These are phyloP conservation scores for Pycnonotus jocosus DNA, from an alignment of 2,113 vertebrate species.

Conservation along the genomic window DNA sequence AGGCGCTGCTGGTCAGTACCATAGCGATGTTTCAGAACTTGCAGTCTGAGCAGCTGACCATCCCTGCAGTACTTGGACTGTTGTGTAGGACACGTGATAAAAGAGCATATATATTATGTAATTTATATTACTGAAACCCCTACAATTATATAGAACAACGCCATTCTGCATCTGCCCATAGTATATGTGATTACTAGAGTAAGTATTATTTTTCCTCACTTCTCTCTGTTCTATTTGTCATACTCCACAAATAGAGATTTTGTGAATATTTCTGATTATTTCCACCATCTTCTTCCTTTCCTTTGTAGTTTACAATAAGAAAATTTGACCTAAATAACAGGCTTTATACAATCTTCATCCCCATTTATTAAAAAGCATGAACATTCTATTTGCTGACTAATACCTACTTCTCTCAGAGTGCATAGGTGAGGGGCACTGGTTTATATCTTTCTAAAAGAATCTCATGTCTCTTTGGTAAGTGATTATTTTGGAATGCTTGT, in stretches of 20 bases:
- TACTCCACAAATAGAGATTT: background rate
- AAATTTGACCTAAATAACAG: background rate
- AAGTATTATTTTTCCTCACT: background rate
- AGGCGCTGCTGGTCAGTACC: background rate
- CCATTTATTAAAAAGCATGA: background rate
- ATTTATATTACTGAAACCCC: background rate
- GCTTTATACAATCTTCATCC: background rate
- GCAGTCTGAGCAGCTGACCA: background rate
- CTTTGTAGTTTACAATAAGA: background rate
- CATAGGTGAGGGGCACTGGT: background rate
- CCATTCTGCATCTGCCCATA: background rate
- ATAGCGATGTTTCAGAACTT: background rate
- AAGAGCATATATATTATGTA: background rate
- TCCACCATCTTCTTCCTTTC: background rate
- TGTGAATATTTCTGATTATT: background rate
- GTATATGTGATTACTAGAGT: background rate
- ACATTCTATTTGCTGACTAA: background rate
- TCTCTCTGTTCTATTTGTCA: background rate
- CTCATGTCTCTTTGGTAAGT: background rate
- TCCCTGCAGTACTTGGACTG: background rate
- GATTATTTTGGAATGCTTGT: background rate
- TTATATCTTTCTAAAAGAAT: background rate
- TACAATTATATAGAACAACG: background rate
- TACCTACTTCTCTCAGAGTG: background rate
- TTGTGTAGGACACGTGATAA: rapidly evolving